These are phyloP conservation scores for Gastrophryne carolinensis DNA, from an alignment of 2,797 vertebrate genomes.

Conservation along the genomic window DNA sequence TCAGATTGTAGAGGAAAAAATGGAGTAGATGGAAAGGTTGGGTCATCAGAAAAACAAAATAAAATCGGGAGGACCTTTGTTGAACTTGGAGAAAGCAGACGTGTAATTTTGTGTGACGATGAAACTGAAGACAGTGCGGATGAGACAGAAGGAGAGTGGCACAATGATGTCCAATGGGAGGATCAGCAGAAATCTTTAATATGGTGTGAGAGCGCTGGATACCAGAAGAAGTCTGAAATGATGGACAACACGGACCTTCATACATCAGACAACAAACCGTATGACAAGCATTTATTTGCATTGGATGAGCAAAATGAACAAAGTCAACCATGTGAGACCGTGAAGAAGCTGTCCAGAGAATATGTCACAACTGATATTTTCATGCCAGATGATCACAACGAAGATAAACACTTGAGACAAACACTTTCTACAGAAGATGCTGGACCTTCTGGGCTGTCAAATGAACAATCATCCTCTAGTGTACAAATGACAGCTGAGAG, in stretches of 20 bases:
- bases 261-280: neutral
- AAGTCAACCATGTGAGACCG: neutral
- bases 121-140: constrained; percentile 35
- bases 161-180: constrained; percentile 22
- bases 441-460: neutral
- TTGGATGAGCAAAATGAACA: neutral
- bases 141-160: constrained; percentile 29
- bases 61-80: neutral
- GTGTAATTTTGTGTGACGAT: constrained; percentile 42
- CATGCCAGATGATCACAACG: neutral
- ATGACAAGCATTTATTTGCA: neutral
- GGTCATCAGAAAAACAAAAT: constrained; percentile 1
- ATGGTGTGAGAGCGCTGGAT: constrained; percentile 44
- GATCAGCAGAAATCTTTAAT: constrained; percentile 25
- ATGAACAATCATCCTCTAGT: constrained; percentile 8
- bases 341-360: neutral
- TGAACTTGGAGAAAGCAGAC: constrained; percentile 23
- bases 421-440: neutral
- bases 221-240: neutral
- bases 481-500: constrained; percentile 14
- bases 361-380: constrained; percentile 34
- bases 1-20: neutral
- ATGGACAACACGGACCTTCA: neutral
- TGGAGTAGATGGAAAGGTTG: neutral
- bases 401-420: neutral